A percentile compares a stretch with the other conserved stretches of the same genome.
These are phyloP conservation scores for Tadarida brasiliensis DNA, from an alignment of 2,797 vertebrate species.

Conservation along the genomic window DNA sequence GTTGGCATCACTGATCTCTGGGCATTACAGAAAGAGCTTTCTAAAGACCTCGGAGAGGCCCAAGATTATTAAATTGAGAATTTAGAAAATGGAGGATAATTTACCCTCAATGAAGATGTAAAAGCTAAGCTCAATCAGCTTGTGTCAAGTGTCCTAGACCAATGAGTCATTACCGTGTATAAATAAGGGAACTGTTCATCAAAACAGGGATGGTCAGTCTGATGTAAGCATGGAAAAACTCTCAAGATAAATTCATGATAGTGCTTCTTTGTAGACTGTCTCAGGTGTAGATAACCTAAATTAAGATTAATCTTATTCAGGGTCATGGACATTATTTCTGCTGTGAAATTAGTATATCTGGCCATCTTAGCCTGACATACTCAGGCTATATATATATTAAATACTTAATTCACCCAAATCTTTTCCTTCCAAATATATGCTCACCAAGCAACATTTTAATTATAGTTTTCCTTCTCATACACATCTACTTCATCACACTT, in stretches of 20 bases:
- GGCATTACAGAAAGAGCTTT: not conserved
- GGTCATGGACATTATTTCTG: not conserved
- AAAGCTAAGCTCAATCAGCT: not conserved
- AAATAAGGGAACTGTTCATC: not conserved
- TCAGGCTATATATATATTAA: not conserved
- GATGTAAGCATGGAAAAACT: not conserved
- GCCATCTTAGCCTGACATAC: not conserved
- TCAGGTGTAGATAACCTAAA: not conserved
- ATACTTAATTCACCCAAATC: not conserved
- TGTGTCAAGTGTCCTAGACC: not conserved
- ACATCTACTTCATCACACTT: not conserved
- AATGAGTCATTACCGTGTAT: not conserved
- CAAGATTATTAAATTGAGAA: not conserved
- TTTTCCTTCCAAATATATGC: not conserved
- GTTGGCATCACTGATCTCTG: not conserved
- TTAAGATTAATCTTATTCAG: not conserved
- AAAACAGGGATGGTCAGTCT: not conserved
- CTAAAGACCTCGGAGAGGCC: not conserved
- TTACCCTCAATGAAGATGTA: constrained; percentile 8
- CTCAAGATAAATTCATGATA: not conserved
- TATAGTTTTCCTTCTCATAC: not conserved
- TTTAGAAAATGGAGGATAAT: not conserved
- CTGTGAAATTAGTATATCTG: not conserved
- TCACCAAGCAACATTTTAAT: not conserved
- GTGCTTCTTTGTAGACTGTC: not conserved